Percentiles rank a stretch among this genome's conserved stretches.
These are phyloP conservation scores for Diabrotica virgifera DNA, from an alignment of 1,140 invertebrate genomes.

Conservation along the genomic window DNA sequence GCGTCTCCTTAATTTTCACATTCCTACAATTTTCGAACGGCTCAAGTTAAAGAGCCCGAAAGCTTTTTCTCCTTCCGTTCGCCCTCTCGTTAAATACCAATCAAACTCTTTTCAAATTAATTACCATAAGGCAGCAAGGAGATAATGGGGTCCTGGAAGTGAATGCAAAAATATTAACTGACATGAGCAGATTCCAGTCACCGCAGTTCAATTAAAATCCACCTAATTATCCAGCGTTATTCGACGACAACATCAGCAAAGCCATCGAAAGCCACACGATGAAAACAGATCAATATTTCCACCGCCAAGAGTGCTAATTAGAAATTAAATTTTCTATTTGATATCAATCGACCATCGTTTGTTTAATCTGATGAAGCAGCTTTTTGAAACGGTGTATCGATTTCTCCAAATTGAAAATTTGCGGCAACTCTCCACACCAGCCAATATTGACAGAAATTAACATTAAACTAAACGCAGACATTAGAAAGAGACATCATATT, in stretches of 20 bases:
- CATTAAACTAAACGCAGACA: too few relatives aligned
- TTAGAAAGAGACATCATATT: too few relatives aligned
- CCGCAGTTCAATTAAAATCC: slow-evolving; percentile 23
- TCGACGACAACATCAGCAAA: slow-evolving; percentile 5
- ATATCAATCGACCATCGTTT: neutral
- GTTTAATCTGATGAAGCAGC: too few relatives aligned
- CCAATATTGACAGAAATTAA: too few relatives aligned
- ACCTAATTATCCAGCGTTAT: slow-evolving; percentile 19
- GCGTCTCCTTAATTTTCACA: neutral
- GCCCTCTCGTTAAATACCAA: slow-evolving; percentile 13
- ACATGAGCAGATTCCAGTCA: slow-evolving; percentile 19
- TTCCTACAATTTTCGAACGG: neutral
- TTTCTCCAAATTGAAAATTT: too few relatives aligned
- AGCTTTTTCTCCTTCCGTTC: neutral
- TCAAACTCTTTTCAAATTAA: slow-evolving; percentile 18
- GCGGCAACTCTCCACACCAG: too few relatives aligned
- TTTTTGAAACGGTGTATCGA: too few relatives aligned
- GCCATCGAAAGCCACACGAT: slow-evolving; percentile 3
- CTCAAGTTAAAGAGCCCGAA: neutral
- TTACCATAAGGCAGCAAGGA: slow-evolving; percentile 13
- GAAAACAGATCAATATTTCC: slow-evolving; percentile 9
- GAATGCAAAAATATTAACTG: slow-evolving; percentile 21
- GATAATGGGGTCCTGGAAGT: slow-evolving; percentile 7
- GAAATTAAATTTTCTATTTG: slow-evolving; percentile 7
- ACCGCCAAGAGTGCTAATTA: neutral